Evolutionary conservation across 2,797 vertebrate species (phyloP).

Genomic region (Ciconia nigra): DNA sequence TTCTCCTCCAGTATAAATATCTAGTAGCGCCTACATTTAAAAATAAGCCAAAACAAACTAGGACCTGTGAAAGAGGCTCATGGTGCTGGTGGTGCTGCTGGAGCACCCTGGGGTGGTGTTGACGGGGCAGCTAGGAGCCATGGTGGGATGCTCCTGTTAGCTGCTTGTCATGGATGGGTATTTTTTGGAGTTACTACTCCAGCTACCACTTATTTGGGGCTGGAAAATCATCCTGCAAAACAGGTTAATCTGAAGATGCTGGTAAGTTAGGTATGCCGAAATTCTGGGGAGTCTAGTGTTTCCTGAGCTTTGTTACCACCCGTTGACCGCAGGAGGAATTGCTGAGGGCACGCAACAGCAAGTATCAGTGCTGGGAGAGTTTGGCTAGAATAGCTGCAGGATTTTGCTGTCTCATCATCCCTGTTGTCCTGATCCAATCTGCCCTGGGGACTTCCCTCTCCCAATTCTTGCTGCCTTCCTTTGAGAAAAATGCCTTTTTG

Average conservation of each 20-base stretch:
- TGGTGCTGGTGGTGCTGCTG: neutral
- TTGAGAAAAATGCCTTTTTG: neutral
- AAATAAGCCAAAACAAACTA: neutral
- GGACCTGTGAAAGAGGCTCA: neutral
- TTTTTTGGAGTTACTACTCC: neutral
- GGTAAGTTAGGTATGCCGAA: neutral
- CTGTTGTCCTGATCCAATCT: neutral
- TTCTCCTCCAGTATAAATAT: neutral
- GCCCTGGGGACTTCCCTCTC: neutral
- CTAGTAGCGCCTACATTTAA: neutral
- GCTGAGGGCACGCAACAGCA: neutral
- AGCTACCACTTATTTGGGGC: neutral
- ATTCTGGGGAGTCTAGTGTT: neutral
- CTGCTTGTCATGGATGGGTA: accelerated
- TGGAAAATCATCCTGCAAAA: neutral
- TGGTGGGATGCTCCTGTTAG: neutral
- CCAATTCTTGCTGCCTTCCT: neutral
- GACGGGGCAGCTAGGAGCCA: neutral
- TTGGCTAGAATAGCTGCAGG: neutral
- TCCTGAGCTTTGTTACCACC: neutral
- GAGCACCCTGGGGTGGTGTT: neutral
- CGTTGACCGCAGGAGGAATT: neutral
- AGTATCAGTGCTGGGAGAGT: neutral
- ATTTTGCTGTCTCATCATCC: neutral
- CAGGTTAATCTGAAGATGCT: neutral